These are phyloP conservation scores for Ornithorhynchus anatinus DNA, from an alignment of 2,113 vertebrate genomes.

Conservation along the genomic window DNA sequence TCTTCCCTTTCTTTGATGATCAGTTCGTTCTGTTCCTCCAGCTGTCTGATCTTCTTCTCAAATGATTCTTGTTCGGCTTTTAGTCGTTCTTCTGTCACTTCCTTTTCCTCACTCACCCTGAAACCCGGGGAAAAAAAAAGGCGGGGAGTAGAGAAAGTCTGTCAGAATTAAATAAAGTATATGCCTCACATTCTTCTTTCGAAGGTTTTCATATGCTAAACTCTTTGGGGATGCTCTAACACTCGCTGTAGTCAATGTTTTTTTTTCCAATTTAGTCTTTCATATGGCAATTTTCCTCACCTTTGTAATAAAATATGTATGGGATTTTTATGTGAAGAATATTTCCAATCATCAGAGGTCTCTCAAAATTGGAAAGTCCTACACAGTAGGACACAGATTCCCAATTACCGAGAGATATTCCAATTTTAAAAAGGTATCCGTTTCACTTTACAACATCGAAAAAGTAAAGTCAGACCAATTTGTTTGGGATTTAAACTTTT, in stretches of 20 bases:
- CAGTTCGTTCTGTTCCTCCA: slow-evolving; percentile 90
- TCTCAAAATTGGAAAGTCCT: slow-evolving; percentile 1
- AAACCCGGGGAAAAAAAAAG: slow-evolving; percentile 29
- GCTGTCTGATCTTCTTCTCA: slow-evolving; percentile 89
- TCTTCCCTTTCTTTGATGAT: slow-evolving; percentile 92
- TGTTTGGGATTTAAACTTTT: slow-evolving; percentile 28
- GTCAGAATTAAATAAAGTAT: slow-evolving; percentile 22
- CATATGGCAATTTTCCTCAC: slow-evolving; percentile 4
- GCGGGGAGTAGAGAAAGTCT: too few relatives aligned
- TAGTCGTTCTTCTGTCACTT: slow-evolving; percentile 87
- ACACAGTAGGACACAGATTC: background rate
- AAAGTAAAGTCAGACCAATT: background rate
- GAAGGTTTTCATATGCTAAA: background rate
- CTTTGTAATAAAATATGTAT: background rate
- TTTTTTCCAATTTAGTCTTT: background rate
- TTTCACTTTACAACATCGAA: slow-evolving; percentile 17
- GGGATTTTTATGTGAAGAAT: background rate
- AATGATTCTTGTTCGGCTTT: slow-evolving; percentile 89
- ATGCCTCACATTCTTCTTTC: slow-evolving; percentile 2
- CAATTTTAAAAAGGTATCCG: slow-evolving; percentile 13
- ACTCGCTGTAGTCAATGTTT: background rate
- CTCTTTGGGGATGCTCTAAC: background rate
- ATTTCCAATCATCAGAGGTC: background rate
- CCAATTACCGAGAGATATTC: slow-evolving; percentile 5
- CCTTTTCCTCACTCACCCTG: slow-evolving; percentile 95